Conservation (phyloP, 2,888 invertebrate species). For the Chrysotoxum bicinctum region DNA sequence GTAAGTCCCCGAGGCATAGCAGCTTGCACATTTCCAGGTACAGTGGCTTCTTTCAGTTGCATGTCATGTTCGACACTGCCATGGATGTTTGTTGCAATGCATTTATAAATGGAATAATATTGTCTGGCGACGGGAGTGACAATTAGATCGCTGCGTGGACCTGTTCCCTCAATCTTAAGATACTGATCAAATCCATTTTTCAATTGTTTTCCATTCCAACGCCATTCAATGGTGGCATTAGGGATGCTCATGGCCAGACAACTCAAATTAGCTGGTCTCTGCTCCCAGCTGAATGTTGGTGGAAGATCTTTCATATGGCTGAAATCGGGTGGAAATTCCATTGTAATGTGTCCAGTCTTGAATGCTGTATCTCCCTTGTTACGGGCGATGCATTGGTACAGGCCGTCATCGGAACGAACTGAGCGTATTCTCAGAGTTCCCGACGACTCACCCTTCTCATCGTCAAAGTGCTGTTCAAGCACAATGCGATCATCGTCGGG, state of each 20-base stretch:
- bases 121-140: slow-evolving; percentile 86
- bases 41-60: slow-evolving; percentile 88
- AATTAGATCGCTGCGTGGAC: slow-evolving; percentile 88
- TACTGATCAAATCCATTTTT: slow-evolving; percentile 82
- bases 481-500: slow-evolving; percentile 86
- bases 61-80: slow-evolving; percentile 87
- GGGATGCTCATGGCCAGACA: slow-evolving; percentile 94
- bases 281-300: slow-evolving; percentile 92
- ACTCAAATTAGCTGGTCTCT: slow-evolving; percentile 90
- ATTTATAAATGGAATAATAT: slow-evolving; percentile 90
- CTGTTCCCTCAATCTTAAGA: slow-evolving; percentile 85
- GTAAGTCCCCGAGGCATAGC: slow-evolving; percentile 87
- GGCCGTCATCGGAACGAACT: slow-evolving; percentile 90
- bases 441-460: slow-evolving; percentile 84
- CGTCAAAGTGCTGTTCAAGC: slow-evolving; percentile 84
- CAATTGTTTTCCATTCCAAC: slow-evolving; percentile 84
- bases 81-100: slow-evolving; percentile 89
- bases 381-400: slow-evolving; percentile 93
- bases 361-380: slow-evolving; percentile 90
- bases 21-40: slow-evolving; percentile 86
- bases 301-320: slow-evolving; percentile 86
- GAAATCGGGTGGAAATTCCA: slow-evolving; percentile 92
- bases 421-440: slow-evolving; percentile 88
- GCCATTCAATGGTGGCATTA: slow-evolving; percentile 95
- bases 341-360: slow-evolving; percentile 91